Conservation (phyloP, 1,140 invertebrate species). For the Tribolium madens region DNA sequence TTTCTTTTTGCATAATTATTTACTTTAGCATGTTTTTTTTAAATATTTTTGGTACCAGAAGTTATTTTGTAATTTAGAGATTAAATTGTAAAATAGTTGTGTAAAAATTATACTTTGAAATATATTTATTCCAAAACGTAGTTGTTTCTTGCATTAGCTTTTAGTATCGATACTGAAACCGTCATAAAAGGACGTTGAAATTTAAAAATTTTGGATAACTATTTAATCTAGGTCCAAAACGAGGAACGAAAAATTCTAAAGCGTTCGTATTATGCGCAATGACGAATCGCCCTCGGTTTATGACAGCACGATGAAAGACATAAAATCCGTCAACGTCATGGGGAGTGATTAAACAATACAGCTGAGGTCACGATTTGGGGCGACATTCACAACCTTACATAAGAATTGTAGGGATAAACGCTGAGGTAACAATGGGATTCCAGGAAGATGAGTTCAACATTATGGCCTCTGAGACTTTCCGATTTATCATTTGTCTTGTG, state of each 20-base stretch:
- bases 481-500: slow-evolving; percentile 27
- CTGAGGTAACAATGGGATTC: slow-evolving; percentile 15
- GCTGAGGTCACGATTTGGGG: slow-evolving; percentile 27
- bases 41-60: too few species aligned
- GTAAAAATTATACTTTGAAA: too few species aligned
- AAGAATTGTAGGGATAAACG: slow-evolving; percentile 2
- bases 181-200: too few species aligned
- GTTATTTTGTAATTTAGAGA: too few species aligned
- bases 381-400: slow-evolving; percentile 18
- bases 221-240: too few species aligned
- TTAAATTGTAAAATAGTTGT: too few species aligned
- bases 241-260: too few species aligned
- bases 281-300: slow-evolving; percentile 29
- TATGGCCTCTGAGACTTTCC: slow-evolving; percentile 6
- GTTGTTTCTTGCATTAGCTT: too few species aligned
- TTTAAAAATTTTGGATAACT: too few species aligned
- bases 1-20: not conserved
- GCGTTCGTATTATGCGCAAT: slow-evolving; percentile 3
- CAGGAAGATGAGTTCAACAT: slow-evolving; percentile 4
- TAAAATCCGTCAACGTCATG: slow-evolving; percentile 33
- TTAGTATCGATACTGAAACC: too few species aligned
- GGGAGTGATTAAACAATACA: slow-evolving; percentile 35
- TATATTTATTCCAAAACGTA: too few species aligned
- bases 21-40: too few species aligned
- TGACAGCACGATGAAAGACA: slow-evolving; percentile 28